Conservation (phyloP, 2,113 vertebrate genomes). For the Blennius ocellaris region DNA sequence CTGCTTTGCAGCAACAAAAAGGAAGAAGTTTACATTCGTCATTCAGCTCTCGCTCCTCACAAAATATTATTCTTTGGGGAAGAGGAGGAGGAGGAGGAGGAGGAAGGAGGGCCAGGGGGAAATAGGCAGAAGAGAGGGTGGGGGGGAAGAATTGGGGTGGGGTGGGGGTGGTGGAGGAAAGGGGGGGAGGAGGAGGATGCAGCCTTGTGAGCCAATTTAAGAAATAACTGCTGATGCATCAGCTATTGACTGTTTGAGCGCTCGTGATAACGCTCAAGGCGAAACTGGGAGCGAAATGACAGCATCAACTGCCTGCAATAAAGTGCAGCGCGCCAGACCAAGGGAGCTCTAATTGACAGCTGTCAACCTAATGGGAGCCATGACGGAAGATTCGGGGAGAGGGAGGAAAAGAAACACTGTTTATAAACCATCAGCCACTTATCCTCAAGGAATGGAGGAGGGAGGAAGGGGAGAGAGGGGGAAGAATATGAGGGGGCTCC, state of each 20-base stretch:
- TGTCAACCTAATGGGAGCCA: conserved; percentile 96
- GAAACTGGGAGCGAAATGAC: conserved; percentile 96
- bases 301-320: conserved; percentile 96
- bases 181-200: conserved; percentile 81
- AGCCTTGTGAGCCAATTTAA: conserved; percentile 96
- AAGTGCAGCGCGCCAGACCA: conserved; percentile 94
- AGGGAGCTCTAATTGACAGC: conserved; percentile 96
- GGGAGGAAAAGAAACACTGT: conserved; percentile 85
- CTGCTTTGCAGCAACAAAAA: too few relatives aligned
- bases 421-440: conserved; percentile 86
- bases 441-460: conserved; percentile 80
- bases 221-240: conserved; percentile 98
- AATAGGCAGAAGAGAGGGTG: too few relatives aligned
- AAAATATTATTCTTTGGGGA: conserved; percentile 88
- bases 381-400: conserved; percentile 91
- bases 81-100: conserved; percentile 70
- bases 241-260: conserved; percentile 95
- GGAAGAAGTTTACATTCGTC: conserved; percentile 71
- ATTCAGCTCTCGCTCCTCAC: conserved; percentile 88
- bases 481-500: conserved; percentile 35
- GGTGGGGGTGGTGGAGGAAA: conserved; percentile 77
- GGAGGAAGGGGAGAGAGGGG: neutral
- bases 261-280: conserved; percentile 96
- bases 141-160: too few relatives aligned
- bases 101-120: too few relatives aligned